Evolutionary conservation across 2,888 invertebrate genomes (phyloP), one percentile per base, ranked within the genome.

Genomic region (Acleris cristana): DNA sequence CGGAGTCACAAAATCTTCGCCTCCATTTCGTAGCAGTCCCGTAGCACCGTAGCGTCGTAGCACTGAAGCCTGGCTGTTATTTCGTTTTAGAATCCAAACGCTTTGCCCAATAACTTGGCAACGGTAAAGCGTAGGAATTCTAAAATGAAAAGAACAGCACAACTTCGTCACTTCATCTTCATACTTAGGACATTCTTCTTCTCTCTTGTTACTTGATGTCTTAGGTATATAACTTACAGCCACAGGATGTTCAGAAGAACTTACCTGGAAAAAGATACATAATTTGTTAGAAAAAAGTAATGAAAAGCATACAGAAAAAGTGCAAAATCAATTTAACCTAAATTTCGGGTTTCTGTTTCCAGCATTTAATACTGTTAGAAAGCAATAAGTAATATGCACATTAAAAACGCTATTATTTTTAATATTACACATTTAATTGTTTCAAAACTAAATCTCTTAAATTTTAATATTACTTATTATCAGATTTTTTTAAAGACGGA

Each of bases 61-160:
- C 26, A 12, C 71, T 67, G 70, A 58, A 58, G 16, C 40, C 64
- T 51, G 58, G 69, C 85, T 83, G 88, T 82, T 84, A 93, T 94
- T 95, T 94, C 89, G 97, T 96, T 97, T 97, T 96, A 97, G 97
- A 97, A 97, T 97, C 97, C 97, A 96, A 97, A 97, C 97, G 97
- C 97, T 97, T 97, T 97, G 96, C 97, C 97, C 88, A 94, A 94
- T 87, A 89, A 84, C 90, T 88, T 88, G 92, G 92, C 91, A 92
- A 95, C 96, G 96, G 97, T 97, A 97, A 97, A 97, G 97, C 97
- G 97, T 97, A 97, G 97, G 97, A 97, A 97, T 97, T 97, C 97
- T 97, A 97, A 97, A 96, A 93, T 96, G 90, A 94, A 95, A 66
- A 94, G 78, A 68, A 81, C 86, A 74, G 84, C 79, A 76, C 69